Percentiles rank a stretch among this genome's conserved stretches.
Evolutionary conservation across 2,113 vertebrate species (phyloP).

Genomic region (Haemorhous mexicanus): DNA sequence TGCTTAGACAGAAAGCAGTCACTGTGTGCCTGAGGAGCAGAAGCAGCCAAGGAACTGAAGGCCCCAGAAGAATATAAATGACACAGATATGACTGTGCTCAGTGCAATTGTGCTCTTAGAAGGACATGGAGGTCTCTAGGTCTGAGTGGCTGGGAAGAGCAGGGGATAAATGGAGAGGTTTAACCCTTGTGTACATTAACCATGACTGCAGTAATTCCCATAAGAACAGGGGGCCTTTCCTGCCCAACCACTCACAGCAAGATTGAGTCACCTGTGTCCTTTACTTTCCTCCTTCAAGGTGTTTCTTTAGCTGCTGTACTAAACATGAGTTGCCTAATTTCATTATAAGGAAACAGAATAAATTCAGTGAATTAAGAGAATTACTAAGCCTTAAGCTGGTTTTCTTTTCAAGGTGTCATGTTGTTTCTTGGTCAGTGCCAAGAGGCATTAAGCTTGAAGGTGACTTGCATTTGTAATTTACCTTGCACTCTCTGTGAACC

Average conservation of each 20-base stretch:
- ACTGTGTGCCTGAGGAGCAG: background rate
- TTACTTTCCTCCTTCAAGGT: background rate
- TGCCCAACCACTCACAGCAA: background rate
- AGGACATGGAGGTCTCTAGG: background rate
- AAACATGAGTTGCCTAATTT: background rate
- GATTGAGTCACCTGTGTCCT: background rate
- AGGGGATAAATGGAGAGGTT: background rate
- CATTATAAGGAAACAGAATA: background rate
- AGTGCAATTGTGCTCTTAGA: background rate
- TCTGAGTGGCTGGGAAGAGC: background rate
- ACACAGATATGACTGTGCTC: background rate
- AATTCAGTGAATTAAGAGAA: background rate
- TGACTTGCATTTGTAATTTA: background rate
- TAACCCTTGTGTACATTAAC: background rate
- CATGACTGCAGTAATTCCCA: background rate
- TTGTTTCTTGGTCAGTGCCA: background rate
- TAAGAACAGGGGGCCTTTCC: background rate
- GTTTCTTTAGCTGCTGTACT: background rate
- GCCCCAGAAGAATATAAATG: background rate
- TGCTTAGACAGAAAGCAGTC: background rate
- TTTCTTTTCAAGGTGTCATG: background rate
- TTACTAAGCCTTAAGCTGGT: conserved; percentile 16
- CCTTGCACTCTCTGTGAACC: background rate
- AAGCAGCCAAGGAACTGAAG: background rate
- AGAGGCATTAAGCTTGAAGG: background rate